A percentile compares a stretch with the other conserved stretches of the same genome.
These are phyloP conservation scores for Bovichtus variegatus DNA, from an alignment of 2,797 vertebrate species.

Conservation along the genomic window DNA sequence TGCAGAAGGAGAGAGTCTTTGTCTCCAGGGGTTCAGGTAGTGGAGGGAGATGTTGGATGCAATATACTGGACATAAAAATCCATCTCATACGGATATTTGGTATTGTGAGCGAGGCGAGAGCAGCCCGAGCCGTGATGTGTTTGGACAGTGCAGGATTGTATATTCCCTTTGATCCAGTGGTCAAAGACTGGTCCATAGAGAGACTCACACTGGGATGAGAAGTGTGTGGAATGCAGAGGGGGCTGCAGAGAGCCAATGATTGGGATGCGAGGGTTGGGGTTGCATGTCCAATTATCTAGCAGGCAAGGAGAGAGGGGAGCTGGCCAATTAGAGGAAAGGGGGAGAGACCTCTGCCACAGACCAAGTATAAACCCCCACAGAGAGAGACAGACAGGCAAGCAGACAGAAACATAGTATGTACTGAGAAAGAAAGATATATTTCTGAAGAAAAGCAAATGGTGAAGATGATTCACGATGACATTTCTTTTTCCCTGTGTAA, in stretches of 20 bases:
- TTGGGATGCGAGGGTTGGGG: slow-evolving; percentile 65
- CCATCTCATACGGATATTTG: slow-evolving; percentile 58
- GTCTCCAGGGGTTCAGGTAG: slow-evolving; percentile 57
- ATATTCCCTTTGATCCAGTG: slow-evolving; percentile 83
- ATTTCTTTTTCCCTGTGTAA: neutral
- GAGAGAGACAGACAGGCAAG: slow-evolving; percentile 49
- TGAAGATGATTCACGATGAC: neutral
- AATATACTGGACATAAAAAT: slow-evolving; percentile 61
- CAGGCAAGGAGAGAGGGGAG: slow-evolving; percentile 65
- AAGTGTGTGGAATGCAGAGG: slow-evolving; percentile 65
- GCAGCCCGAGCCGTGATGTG: slow-evolving; percentile 42
- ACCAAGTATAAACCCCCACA: slow-evolving; percentile 44
- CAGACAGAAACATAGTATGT: slow-evolving; percentile 40
- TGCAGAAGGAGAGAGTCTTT: slow-evolving; percentile 46
- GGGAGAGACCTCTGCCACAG: slow-evolving; percentile 66
- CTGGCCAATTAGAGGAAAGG: slow-evolving; percentile 78
- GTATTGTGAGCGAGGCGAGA: slow-evolving; percentile 46
- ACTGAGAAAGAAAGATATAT: slow-evolving; percentile 31
- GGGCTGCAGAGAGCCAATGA: slow-evolving; percentile 58
- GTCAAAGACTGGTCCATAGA: slow-evolving; percentile 76
- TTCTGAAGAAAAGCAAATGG: neutral
- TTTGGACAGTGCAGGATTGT: slow-evolving; percentile 68
- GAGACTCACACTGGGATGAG: slow-evolving; percentile 67
- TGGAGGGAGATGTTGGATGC: slow-evolving; percentile 46
- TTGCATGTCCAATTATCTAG: slow-evolving; percentile 81